Evolutionary conservation across 1,140 invertebrate genomes (phyloP), one percentile per base, ranked within the genome.

Genomic region (Artemia franciscana): DNA sequence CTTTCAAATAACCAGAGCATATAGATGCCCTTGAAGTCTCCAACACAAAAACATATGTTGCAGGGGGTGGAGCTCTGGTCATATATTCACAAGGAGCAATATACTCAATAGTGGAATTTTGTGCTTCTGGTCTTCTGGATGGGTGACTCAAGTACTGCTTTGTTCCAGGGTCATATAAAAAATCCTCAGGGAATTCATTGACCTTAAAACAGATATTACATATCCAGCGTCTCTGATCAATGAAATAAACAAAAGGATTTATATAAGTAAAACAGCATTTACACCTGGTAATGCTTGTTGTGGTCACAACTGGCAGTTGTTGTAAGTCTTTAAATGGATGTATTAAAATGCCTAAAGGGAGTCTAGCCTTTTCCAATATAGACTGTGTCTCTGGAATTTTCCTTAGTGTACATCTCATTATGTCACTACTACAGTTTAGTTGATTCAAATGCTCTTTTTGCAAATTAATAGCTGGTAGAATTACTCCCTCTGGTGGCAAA

Each of bases 71-170:
- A 21, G 94, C 93, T 66, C 95, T 80, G 65, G 97, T 78, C 91
- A 96, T 96, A 71, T 98, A 98, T 75, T 98, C 95, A 62, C 89
- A 87, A 61, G 94, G 91, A 27, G 96, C 96, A 64, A 98, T 95
- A 74, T 92, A 99, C 77, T 99, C 96, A 67, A 99, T 92, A 1
- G 94, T 98, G 57, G 91, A 88, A 24, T 91, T 86, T 71, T 86
- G 85, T 58, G 98, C 85, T 80, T 99, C 96, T 0, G 95, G 94
- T 69, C 94, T 78, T 65, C 89, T 78, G 1, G 86, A 83, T 25
- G 94, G 92, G 76, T 98, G 93, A 5, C 92, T 91, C n/a, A n/a
- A n/a, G 70, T 91, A 92, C 0, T 84, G 85, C 71, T 87, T 92
- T 61, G 83, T 89, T 7, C 88, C 82, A 23, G 93, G 92, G 78